A percentile compares a stretch with the other conserved stretches of the same genome.
Conservation (phyloP, 1,140 invertebrate genomes). For the Mizuhopecten yessoensis region DNA sequence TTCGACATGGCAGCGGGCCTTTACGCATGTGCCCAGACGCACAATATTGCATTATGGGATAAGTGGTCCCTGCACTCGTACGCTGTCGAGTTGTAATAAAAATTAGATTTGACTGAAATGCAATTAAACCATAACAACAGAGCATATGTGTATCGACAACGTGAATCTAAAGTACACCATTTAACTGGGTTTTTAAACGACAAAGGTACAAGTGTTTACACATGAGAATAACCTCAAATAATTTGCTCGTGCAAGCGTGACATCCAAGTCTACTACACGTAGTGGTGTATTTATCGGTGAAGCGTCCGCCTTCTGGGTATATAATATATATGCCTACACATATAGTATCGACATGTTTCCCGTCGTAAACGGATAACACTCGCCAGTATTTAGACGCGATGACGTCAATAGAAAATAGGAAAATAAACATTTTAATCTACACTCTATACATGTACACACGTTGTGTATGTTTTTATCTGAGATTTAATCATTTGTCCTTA, state of each 20-base stretch:
- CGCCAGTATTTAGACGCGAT: not conserved
- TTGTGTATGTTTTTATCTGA: no score
- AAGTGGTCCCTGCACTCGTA: conserved; percentile 51
- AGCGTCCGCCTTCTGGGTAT: conserved; percentile 27
- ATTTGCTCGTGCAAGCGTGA: conserved; percentile 30
- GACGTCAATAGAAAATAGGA: not conserved
- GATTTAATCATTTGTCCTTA: no score
- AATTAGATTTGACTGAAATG: conserved; percentile 7
- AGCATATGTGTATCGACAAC: not conserved
- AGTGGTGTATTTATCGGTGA: not conserved
- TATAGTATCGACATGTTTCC: conserved; percentile 7
- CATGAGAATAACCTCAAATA: not conserved
- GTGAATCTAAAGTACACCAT: not conserved
- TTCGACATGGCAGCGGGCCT: conserved; percentile 59
- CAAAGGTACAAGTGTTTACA: not conserved
- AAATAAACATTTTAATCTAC: not conserved
- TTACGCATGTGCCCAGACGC: conserved; percentile 66
- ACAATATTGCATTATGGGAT: conserved; percentile 69
- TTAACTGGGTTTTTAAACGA: not conserved
- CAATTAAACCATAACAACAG: not conserved
- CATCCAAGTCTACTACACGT: not conserved
- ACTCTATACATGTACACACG: not conserved
- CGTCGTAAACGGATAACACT: conserved; percentile 3
- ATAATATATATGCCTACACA: conserved; percentile 14
- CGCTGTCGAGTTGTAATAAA: conserved; percentile 25